These are phyloP conservation scores for Caracal caracal DNA, from an alignment of 2,113 vertebrate genomes.

Conservation along the genomic window DNA sequence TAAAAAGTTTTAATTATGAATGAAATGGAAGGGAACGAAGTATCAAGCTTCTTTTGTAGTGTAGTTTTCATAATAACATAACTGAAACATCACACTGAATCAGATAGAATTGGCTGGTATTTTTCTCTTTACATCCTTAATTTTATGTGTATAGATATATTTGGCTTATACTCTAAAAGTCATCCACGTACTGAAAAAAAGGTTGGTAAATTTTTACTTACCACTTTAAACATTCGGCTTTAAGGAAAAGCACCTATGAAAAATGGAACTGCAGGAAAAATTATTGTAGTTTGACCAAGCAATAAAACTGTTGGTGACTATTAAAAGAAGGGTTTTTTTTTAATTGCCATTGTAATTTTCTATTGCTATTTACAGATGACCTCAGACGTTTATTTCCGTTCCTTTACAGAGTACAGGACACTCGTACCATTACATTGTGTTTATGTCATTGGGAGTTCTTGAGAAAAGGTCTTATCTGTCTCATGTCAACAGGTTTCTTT, in stretches of 20 bases:
- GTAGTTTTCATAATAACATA: slow-evolving; percentile 75
- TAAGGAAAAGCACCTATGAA: not conserved
- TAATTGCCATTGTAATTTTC: not conserved
- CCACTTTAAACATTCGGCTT: slow-evolving; percentile 28
- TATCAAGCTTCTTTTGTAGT: slow-evolving; percentile 74
- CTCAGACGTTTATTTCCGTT: not conserved
- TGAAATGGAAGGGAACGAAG: slow-evolving; percentile 65
- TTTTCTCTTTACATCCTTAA: slow-evolving; percentile 84
- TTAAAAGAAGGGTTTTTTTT: not conserved
- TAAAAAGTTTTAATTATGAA: not conserved
- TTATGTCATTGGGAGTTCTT: not conserved
- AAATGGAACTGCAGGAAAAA: slow-evolving; percentile 36
- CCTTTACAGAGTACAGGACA: not conserved
- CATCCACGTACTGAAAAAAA: not conserved
- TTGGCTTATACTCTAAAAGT: slow-evolving; percentile 76
- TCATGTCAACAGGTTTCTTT: not conserved
- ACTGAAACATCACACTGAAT: slow-evolving; percentile 77
- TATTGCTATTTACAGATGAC: not conserved
- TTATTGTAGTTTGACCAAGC: slow-evolving; percentile 14
- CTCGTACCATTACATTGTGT: not conserved
- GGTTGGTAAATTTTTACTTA: slow-evolving; percentile 31
- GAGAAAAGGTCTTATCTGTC: not conserved
- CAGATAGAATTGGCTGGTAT: slow-evolving; percentile 75
- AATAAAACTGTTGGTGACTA: slow-evolving; percentile 55
- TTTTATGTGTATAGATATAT: slow-evolving; percentile 71